Evolutionary conservation across 2,797 vertebrate genomes (phyloP).

Genomic region (Vultur gryphus): DNA sequence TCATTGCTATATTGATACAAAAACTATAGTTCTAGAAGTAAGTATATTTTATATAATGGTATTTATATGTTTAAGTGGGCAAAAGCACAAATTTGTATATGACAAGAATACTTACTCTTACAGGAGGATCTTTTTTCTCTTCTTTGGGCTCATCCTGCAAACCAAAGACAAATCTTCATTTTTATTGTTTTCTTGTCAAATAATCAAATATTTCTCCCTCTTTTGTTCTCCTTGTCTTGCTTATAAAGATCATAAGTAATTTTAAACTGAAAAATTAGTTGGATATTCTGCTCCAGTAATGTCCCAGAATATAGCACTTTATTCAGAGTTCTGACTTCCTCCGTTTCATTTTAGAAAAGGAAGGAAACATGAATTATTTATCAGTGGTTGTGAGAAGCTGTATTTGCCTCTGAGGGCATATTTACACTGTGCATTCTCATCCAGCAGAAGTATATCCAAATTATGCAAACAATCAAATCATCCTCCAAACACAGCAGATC

Average conservation of each 20-base stretch:
- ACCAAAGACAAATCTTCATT: neutral
- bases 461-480: neutral
- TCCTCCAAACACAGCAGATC: neutral
- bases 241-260: neutral
- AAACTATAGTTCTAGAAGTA: neutral
- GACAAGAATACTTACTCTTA: neutral
- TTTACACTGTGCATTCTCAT: neutral
- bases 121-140: fast-evolving
- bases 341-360: neutral
- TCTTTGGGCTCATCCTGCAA: neutral
- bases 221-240: neutral
- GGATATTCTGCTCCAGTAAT: neutral
- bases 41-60: neutral
- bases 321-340: neutral
- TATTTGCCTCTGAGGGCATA: neutral
- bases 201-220: neutral
- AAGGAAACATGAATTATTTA: neutral
- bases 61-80: neutral
- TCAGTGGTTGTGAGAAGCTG: neutral
- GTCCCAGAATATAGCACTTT: neutral
- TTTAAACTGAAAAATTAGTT: neutral
- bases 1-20: neutral
- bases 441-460: neutral
- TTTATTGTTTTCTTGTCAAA: neutral
- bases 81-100: neutral